phyloP scores from a whole-genome alignment of 2,113 vertebrate genomes.

The Cololabis saira region DNA sequence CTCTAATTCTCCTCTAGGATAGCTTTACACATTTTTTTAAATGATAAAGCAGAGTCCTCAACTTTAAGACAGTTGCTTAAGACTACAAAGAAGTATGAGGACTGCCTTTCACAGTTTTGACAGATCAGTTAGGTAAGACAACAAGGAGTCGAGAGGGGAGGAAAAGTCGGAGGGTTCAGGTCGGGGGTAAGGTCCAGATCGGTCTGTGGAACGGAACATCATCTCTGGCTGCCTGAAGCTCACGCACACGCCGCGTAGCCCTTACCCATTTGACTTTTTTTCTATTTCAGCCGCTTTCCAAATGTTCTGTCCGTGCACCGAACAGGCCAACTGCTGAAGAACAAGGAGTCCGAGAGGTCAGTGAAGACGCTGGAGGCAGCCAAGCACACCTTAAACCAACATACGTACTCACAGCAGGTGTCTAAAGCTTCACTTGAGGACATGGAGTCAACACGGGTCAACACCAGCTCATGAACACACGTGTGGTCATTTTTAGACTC shows the following conservation, averaged over 20 bases:
- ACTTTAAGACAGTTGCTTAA: too few species aligned
- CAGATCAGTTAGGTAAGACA: not conserved
- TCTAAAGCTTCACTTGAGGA: conserved; percentile 5
- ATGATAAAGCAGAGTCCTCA: too few species aligned
- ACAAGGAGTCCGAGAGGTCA: conserved; percentile 56
- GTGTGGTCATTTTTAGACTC: not conserved
- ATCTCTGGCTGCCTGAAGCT: conserved; percentile 78
- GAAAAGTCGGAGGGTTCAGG: conserved; percentile 58
- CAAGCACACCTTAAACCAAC: conserved; percentile 59
- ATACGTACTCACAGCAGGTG: conserved; percentile 28
- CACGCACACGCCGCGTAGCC: conserved; percentile 80
- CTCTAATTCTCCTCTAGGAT: too few species aligned
- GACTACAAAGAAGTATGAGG: too few species aligned
- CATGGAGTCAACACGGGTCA: conserved; percentile 7
- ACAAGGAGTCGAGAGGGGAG: not conserved
- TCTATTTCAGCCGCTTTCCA: conserved; percentile 63
- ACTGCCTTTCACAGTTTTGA: too few species aligned
- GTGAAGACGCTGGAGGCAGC: conserved; percentile 44
- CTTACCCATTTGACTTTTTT: conserved; percentile 63
- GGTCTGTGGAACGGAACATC: conserved; percentile 88
- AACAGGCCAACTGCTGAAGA: conserved; percentile 21
- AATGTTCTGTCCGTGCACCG: conserved; percentile 72
- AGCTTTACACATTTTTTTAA: too few species aligned
- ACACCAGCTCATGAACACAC: conserved; percentile 3
- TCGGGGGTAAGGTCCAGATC: conserved; percentile 88